Base-by-base conservation (phyloP, 2,113 vertebrate species). In the Callithrix jacchus region DNA sequence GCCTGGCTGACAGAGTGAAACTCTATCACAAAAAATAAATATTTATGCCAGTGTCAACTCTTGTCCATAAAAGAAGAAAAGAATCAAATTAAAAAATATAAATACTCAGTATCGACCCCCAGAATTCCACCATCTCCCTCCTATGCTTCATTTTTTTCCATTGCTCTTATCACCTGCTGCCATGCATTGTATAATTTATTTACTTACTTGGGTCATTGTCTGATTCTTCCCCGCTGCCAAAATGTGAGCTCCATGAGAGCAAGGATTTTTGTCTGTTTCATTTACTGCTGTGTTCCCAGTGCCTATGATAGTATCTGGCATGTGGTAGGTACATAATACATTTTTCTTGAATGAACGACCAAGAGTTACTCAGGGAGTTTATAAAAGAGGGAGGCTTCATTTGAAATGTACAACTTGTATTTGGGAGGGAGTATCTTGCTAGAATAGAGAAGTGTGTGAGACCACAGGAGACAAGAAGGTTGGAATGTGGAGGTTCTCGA, bases 301-400 rank as follows among this genome's bases (percentile, higher is more conserved):
- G 20, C 74, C 32, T 77, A 30, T 30, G 68, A 87, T 16, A 89
- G 14, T 47, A 82, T 66, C 71, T 95, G 92, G 40, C 8, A 64
- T 5, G 10, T 81, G 56, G 66, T 14, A 58, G 47, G 37, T 73
- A 68, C 17, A 66, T 40, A 27, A 64, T 52, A 87, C 6, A 66
- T 66, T 84, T 88, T 88, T 74, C 27, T 58, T 74, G 66, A 92
- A 85, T 73, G 25, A 97, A 90, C 61, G 40, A 89, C 76, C 91
- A 92, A 89, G n/a, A 40, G 61, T 83, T 89, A 54, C 54, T 94
- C 85, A 84, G 12, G 35, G 52, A 47, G 5, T 82, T 95, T 82
- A 16, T 79, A 89, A 68, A 68, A 93, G 80, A 66, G 47, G 7
- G 37, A 87, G 27, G 25, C 14, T 89, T 93, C 13, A 64, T 56